Evolutionary conservation across 2,797 vertebrate species (phyloP).

Genomic region (Carapus acus): DNA sequence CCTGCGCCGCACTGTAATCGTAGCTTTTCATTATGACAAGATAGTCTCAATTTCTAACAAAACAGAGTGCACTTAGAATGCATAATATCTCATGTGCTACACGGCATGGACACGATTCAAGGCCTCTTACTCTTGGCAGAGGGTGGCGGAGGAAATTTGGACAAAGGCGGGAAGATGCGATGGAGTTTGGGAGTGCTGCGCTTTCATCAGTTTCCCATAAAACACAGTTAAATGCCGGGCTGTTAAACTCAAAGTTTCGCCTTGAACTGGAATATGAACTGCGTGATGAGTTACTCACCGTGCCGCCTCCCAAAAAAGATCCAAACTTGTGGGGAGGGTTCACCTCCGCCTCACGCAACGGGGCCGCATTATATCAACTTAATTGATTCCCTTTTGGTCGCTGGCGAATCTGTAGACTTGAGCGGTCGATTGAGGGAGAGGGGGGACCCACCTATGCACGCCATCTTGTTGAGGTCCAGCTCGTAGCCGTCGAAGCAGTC

Average conservation of each 20-base stretch:
- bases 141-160: conserved; percentile 36
- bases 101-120: conserved; percentile 49
- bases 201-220: conserved; percentile 62
- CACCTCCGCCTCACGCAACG: conserved; percentile 25
- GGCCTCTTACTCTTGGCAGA: conserved; percentile 56
- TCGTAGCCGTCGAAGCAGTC: conserved; percentile 79
- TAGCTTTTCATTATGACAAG: conserved; percentile 45
- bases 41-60: conserved; percentile 51
- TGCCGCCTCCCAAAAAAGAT: conserved; percentile 29
- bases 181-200: conserved; percentile 39
- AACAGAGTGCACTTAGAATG: conserved; percentile 52
- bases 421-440: conserved; percentile 21
- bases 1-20: conserved; percentile 49
- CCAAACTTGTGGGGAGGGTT: conserved; percentile 32
- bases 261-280: conserved; percentile 47
- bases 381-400: conserved; percentile 28
- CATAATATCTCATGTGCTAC: conserved; percentile 54
- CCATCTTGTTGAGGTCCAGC: conserved; percentile 65
- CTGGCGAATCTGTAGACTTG: conserved; percentile 14
- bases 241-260: conserved; percentile 54
- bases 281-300: conserved; percentile 38
- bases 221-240: conserved; percentile 51
- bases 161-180: conserved; percentile 38
- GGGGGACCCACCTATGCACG: conserved; percentile 58
- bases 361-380: conserved; percentile 23